Evolutionary conservation across 1,140 invertebrate genomes (phyloP).

Genomic region (Olivierus martensii): DNA sequence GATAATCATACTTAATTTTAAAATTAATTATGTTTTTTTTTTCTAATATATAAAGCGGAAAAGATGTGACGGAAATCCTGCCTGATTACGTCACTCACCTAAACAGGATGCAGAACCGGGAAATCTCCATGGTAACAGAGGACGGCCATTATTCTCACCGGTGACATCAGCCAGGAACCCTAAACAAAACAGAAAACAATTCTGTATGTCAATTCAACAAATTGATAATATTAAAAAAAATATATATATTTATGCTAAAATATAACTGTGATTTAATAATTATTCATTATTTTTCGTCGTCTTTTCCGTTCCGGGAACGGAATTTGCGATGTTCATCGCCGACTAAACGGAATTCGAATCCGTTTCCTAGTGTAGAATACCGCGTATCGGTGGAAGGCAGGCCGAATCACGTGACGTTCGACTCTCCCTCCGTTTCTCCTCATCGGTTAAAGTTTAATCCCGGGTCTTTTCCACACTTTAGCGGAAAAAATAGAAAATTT

Average conservation of each 20-base stretch:
- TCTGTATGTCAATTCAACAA: not conserved
- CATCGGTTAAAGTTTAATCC: too few relatives aligned
- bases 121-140: constrained; percentile 61
- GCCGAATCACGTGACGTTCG: too few relatives aligned
- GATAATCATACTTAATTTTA: too few relatives aligned
- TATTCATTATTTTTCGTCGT: too few relatives aligned
- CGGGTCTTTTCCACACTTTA: too few relatives aligned
- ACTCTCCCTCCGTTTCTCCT: too few relatives aligned
- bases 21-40: too few relatives aligned
- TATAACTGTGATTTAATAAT: not conserved
- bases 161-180: constrained; percentile 20
- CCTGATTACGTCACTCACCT: constrained; percentile 33
- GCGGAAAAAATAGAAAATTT: too few relatives aligned
- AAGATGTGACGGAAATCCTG: too few relatives aligned
- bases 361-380: too few relatives aligned
- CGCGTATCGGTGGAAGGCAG: too few relatives aligned
- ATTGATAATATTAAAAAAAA: not conserved
- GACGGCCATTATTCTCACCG: constrained; percentile 47
- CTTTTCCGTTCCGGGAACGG: not conserved
- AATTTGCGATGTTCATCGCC: not conserved
- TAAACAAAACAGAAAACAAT: not conserved
- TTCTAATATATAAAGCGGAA: too few relatives aligned
- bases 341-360: not conserved
- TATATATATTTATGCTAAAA: not conserved
- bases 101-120: constrained; percentile 45